Base-by-base conservation (phyloP, 2,888 invertebrate genomes). In the Geotrupes spiniger region DNA sequence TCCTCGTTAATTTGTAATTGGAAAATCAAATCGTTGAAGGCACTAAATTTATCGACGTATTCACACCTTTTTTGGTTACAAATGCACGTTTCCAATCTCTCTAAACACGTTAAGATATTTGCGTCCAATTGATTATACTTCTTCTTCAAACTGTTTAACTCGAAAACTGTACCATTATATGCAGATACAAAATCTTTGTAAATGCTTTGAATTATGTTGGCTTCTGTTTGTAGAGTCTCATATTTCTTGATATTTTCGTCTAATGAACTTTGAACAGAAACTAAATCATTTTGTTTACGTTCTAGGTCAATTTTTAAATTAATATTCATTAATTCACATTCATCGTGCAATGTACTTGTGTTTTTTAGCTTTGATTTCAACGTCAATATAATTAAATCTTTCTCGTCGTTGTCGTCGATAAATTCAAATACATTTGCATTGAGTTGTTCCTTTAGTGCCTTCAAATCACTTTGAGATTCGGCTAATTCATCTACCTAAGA, bases 111-210 rank as follows among this genome's bases (percentile, higher is more conserved):
- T 25, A 43, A 49, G 21, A 54, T 46, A 1, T 31, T 46, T 21
- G 40, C 37, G 9, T 49, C 36, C 9, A 53, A 42, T 28, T 40
- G 14, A 14, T 54, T 28, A 14, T 57, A 58, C 12, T 51, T 51
- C 11, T 45, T 27, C 25, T 46, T 43, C 8, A 47, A 31, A 25
- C 38, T 40, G 12, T 50, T 29, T 9, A 58, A 36, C 15, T 48
- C 46, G 9, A 45, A 36, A 9, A 51, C 44, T 27, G 48, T 49
- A 8, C 39, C 31, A 9, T 49, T 52, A 14, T 51, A 54, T 27
- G 53, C 36, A 37, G 33, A 15, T 36, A 39, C 27, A 49, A 16
- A 50, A 3, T 41, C 31, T 6, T 52, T 39, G 31, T 54, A 53
- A 29, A 55, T 28, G 5, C 15, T 5, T 17, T 49, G 46, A 8